Evolutionary conservation across 1,140 invertebrate genomes (phyloP).

Genomic region (Pemphigus obesinymphae): DNA sequence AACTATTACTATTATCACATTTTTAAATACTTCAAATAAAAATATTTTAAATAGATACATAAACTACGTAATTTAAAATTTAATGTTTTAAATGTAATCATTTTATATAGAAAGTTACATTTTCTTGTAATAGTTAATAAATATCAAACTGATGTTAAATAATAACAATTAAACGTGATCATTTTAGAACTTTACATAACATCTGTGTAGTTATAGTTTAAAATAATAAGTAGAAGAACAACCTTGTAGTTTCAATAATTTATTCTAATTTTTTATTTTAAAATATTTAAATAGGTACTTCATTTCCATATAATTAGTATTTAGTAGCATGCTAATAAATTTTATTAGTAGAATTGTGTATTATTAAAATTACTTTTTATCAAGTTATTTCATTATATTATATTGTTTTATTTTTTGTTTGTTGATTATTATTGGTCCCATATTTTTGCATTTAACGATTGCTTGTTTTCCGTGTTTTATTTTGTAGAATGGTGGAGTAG

Average conservation of each 20-base stretch:
- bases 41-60: no score
- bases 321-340: not conserved
- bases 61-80: no score
- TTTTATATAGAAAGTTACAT: not conserved
- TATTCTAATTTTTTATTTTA: not conserved
- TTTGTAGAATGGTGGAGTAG: constrained; percentile 27
- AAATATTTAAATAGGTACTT: not conserved
- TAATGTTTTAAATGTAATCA: no score
- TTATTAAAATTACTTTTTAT: not conserved
- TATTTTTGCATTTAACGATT: constrained; percentile 32
- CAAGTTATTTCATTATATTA: not conserved
- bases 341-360: not conserved
- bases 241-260: not conserved
- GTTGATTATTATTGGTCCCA: constrained; percentile 3
- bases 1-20: no score
- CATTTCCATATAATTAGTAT: not conserved
- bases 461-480: constrained; percentile 40
- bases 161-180: not conserved
- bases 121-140: no score
- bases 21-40: no score
- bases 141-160: not conserved
- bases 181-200: not conserved
- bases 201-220: not conserved
- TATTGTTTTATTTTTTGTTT: constrained; percentile 1
- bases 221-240: not conserved